Base-by-base conservation (phyloP, 2,797 vertebrate genomes). In the Eremophila alpestris region DNA sequence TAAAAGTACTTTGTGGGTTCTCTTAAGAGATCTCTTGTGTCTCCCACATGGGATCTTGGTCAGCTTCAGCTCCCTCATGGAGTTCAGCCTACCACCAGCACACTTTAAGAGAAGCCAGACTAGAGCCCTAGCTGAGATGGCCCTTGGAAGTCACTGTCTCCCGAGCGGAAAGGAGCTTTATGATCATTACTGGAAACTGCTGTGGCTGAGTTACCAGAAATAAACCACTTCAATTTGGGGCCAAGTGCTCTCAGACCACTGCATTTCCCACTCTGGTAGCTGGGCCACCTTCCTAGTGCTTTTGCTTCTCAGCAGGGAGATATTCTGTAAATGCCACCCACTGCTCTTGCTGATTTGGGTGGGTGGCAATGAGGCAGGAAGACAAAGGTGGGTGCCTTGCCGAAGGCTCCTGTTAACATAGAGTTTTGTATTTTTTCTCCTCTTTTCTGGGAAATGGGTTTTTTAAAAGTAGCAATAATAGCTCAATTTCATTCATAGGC, bases 191-290 rank as follows among this genome's bases (percentile, higher is more conserved):
- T 97, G 94, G 96, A 97, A 96, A 83, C 78, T 88, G 70, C 63
- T 96, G 73, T 87, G 88, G 76, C 69, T 87, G 58, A 96, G 67
- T 96, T 97, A 97, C 93, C 96, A 95, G 92, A 96, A 95, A 96
- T 94, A 95, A 93, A 94, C 88, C 91, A 87, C 90, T 91, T 93
- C 4, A 10, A 52, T 76, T 86, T 83, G 77, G 71, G 86, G 84
- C 91, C 74, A 84, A 93, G 16, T 63, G 54, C 54, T 96, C 8
- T 22, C 70, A 94, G 91, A 89, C 94, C 85, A 80, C 94, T 94
- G 63, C 41, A 49, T 77, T 95, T 93, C 79, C 83, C 79, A 83
- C 62, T 97, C 60, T 36, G 71, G 86, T 87, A 64, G 71, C 59
- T 86, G 64, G 80, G 46, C 85, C 89, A 94, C 80, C 91, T 95